Evolutionary conservation across 2,888 invertebrate species (phyloP).

Genomic region (Lottia scabra): DNA sequence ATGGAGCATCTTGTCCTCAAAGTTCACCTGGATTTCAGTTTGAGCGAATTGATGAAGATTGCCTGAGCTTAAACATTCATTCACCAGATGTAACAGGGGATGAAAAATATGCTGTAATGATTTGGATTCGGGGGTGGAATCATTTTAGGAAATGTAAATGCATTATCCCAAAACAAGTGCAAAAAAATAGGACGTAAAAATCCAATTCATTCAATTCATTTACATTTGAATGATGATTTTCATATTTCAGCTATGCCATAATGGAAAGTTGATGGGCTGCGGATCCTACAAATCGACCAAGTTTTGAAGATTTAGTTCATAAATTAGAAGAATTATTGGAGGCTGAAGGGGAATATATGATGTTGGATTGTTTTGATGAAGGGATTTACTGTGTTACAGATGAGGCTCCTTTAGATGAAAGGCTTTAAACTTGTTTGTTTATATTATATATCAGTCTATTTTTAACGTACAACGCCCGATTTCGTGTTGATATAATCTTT

Average conservation of each 20-base stretch:
- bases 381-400: slow-evolving; percentile 35
- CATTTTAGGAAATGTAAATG: slow-evolving; percentile 11
- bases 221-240: too few species aligned
- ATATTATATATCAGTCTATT: too few species aligned
- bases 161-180: too few species aligned
- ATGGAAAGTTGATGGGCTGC: slow-evolving; percentile 97
- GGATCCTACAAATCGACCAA: slow-evolving; percentile 84
- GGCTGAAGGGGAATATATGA: slow-evolving; percentile 93
- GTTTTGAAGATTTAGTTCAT: slow-evolving; percentile 84
- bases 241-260: slow-evolving; percentile 80
- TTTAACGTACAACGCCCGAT: too few species aligned
- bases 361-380: slow-evolving; percentile 67
- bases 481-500: too few species aligned
- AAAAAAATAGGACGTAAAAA: too few species aligned
- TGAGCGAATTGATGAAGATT: slow-evolving; percentile 36
- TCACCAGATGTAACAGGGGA: slow-evolving; percentile 26
- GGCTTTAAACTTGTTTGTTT: not conserved
- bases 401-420: not conserved
- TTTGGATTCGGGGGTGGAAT: slow-evolving; percentile 27
- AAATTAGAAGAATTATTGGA: slow-evolving; percentile 86
- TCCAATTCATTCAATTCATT: too few species aligned
- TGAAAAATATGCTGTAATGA: slow-evolving; percentile 14
- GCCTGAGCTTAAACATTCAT: slow-evolving; percentile 46
- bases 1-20: slow-evolving; percentile 39
- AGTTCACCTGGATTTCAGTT: not conserved